Percentiles rank a stretch among this genome's conserved stretches.
phyloP scores from a whole-genome alignment of 2,113 vertebrate genomes.

The Aegotheles bennettii region DNA sequence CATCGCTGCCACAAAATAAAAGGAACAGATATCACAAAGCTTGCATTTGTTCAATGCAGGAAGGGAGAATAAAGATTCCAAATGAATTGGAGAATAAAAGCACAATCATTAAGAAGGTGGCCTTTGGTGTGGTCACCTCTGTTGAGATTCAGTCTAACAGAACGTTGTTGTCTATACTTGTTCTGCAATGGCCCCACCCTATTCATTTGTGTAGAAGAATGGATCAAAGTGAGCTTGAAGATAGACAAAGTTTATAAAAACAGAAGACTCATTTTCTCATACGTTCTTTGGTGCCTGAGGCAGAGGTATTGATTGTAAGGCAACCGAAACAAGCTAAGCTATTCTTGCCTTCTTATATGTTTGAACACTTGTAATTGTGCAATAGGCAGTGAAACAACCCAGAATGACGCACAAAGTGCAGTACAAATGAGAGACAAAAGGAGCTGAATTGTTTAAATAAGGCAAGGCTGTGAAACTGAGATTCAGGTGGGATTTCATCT shows the following conservation, averaged over 20 bases:
- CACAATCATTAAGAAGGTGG: neutral
- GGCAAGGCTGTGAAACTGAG: neutral
- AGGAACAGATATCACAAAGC: neutral
- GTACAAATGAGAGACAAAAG: conserved; percentile 48
- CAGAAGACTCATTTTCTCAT: conserved; percentile 51
- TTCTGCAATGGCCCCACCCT: conserved; percentile 33
- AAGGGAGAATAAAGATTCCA: conserved; percentile 16
- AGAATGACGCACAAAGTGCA: neutral
- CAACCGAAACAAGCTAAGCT: conserved; percentile 44
- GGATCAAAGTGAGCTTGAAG: conserved; percentile 66
- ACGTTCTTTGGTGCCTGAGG: conserved; percentile 19
- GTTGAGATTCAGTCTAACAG: conserved; percentile 17
- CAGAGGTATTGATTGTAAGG: conserved; percentile 62
- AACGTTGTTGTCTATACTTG: conserved; percentile 15
- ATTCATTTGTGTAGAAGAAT: conserved; percentile 37
- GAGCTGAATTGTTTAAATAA: conserved; percentile 49
- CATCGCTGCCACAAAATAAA: neutral
- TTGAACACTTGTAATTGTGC: conserved; percentile 17
- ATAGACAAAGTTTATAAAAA: conserved; percentile 58
- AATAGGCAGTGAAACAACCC: neutral
- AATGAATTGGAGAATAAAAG: neutral
- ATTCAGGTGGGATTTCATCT: neutral
- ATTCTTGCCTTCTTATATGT: neutral
- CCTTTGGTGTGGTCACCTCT: conserved; percentile 46
- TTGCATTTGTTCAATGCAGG: neutral